Evolutionary conservation across 2,113 vertebrate species (phyloP).

Genomic region (Nyctereutes procyonoides): DNA sequence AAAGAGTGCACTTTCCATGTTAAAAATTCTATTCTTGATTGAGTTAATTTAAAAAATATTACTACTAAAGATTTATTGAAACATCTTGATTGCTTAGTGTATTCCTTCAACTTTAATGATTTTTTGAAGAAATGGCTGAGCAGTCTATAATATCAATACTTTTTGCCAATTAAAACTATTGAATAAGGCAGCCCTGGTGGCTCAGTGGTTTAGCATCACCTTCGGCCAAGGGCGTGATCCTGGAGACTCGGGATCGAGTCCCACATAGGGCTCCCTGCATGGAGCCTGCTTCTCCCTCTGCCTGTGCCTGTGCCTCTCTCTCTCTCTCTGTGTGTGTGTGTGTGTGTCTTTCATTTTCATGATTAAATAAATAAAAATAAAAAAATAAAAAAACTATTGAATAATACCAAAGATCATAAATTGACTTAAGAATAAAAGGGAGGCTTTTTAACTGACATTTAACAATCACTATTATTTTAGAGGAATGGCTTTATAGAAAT

Average conservation of each 20-base stretch:
- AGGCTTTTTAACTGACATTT: neutral
- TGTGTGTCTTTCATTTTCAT: too few relatives aligned
- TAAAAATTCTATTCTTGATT: conserved; percentile 10
- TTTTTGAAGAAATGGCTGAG: neutral
- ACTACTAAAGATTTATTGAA: conserved; percentile 24
- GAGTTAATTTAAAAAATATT: conserved; percentile 26
- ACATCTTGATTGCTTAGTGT: neutral
- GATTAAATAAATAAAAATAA: too few relatives aligned
- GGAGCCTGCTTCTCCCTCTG: too few relatives aligned
- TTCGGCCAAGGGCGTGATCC: too few relatives aligned
- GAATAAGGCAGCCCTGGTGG: neutral
- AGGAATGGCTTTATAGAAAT: neutral
- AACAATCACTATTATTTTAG: neutral
- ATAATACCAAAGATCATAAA: conserved; percentile 21
- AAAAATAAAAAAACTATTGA: neutral
- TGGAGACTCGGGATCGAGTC: too few relatives aligned
- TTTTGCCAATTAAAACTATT: conserved; percentile 43
- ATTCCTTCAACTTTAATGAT: neutral
- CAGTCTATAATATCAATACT: neutral
- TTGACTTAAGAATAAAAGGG: conserved; percentile 9
- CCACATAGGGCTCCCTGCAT: too few relatives aligned
- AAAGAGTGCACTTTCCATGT: neutral
- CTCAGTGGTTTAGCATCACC: too few relatives aligned
- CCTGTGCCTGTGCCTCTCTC: too few relatives aligned
- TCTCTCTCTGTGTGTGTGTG: too few relatives aligned